Evolutionary conservation across 1,140 invertebrate species (phyloP).

Genomic region (Penaeus chinensis): DNA sequence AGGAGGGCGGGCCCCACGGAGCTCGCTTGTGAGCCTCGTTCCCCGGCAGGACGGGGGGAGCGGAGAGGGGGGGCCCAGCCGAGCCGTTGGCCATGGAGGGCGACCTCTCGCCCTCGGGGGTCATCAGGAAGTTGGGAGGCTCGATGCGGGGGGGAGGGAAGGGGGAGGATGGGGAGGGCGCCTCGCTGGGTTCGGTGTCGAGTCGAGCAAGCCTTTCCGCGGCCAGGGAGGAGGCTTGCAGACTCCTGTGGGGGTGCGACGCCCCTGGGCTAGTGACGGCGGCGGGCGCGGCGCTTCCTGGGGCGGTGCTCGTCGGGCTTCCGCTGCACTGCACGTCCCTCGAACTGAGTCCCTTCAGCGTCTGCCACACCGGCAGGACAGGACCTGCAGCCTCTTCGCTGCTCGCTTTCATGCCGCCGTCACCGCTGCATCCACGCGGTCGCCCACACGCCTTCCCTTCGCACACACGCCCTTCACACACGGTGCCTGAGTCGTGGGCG

Average conservation of each 20-base stretch:
- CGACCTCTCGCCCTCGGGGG: slow-evolving; percentile 42
- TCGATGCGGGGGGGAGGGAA: not conserved
- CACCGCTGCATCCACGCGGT: slow-evolving; percentile 56
- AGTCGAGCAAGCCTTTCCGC: slow-evolving; percentile 50
- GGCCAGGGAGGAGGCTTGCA: slow-evolving; percentile 17
- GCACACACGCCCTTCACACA: slow-evolving; percentile 53
- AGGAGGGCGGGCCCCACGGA: slow-evolving; percentile 52
- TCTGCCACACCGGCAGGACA: slow-evolving; percentile 51
- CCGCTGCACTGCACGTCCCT: slow-evolving; percentile 32
- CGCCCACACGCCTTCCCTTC: slow-evolving; percentile 51
- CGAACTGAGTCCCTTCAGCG: slow-evolving; percentile 57
- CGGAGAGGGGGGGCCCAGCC: slow-evolving; percentile 31
- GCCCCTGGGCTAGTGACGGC: slow-evolving; percentile 13
- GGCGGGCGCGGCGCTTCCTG: not conserved
- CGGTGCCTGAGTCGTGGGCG: slow-evolving; percentile 35
- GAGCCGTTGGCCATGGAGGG: slow-evolving; percentile 36
- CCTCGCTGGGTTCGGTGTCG: slow-evolving; percentile 38
- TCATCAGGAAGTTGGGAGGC: slow-evolving; percentile 30
- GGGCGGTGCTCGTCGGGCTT: slow-evolving; percentile 24
- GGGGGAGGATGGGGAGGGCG: slow-evolving; percentile 12
- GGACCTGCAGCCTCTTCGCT: slow-evolving; percentile 45
- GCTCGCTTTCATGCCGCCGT: slow-evolving; percentile 48
- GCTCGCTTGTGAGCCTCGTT: not conserved
- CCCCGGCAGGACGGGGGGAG: slow-evolving; percentile 3
- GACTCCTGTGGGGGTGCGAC: not conserved